phyloP scores from a whole-genome alignment of 1,140 invertebrate genomes.

The Thereuonema tuberculata region DNA sequence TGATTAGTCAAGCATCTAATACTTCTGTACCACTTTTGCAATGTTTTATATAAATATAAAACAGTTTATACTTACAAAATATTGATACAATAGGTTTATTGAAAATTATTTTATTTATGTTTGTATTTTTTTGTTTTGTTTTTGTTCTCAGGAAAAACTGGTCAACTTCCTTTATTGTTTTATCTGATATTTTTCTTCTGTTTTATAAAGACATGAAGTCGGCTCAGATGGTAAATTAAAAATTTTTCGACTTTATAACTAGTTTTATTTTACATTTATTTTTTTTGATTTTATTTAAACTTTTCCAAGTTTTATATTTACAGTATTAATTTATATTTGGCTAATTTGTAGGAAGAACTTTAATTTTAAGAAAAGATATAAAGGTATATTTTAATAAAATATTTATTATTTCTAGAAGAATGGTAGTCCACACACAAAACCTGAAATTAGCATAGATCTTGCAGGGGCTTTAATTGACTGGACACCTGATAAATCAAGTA shows the following conservation, averaged over 20 bases:
- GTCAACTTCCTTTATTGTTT: conserved; percentile 32
- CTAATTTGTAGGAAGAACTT: no score
- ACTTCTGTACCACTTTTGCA: no score
- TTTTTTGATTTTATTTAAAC: not conserved
- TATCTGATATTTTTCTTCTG: conserved; percentile 44
- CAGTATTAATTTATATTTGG: no score
- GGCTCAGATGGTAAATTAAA: conserved; percentile 29
- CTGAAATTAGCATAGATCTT: conserved; percentile 42
- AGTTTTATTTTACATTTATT: no score
- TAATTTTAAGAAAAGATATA: no score
- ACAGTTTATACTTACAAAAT: no score
- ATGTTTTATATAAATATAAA: no score
- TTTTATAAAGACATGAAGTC: conserved; percentile 45
- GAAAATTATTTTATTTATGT: not conserved
- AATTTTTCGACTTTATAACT: no score
- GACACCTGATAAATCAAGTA: conserved; percentile 39
- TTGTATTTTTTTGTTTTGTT: not conserved
- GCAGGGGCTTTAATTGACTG: conserved; percentile 39
- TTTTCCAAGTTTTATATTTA: no score
- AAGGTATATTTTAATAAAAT: no score
- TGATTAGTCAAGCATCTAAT: no score
- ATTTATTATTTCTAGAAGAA: no score
- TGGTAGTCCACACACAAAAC: conserved; percentile 24
- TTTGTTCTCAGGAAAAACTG: conserved; percentile 23
- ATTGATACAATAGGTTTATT: not conserved